A percentile compares a stretch with the other conserved stretches of the same genome.
Evolutionary conservation across 2,888 invertebrate species (phyloP).

Genomic region (Anticlea derivata): DNA sequence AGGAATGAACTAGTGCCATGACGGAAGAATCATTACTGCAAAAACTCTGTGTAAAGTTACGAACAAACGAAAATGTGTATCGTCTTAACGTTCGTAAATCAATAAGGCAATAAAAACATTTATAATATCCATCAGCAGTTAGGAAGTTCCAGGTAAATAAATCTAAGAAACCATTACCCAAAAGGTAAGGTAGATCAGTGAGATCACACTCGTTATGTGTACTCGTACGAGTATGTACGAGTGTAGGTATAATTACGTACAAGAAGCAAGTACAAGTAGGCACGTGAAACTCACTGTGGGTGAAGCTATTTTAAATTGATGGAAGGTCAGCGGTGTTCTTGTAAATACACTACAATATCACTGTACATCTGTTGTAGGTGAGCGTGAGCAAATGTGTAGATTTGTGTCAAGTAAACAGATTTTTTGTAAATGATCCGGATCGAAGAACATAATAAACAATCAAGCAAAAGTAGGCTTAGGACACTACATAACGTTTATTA

Average conservation of each 20-base stretch:
- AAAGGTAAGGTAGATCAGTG: slow-evolving; percentile 29
- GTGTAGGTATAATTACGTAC: no score
- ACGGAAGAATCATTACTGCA: no score
- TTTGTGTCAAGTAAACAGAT: slow-evolving; percentile 11
- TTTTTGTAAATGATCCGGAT: neutral
- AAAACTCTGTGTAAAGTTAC: no score
- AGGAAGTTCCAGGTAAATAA: slow-evolving; percentile 29
- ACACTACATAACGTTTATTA: no score
- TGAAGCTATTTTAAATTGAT: slow-evolving; percentile 74
- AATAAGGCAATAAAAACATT: slow-evolving; percentile 32
- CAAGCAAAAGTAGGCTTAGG: no score
- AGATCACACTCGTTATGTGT: slow-evolving; percentile 1
- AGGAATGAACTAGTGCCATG: no score
- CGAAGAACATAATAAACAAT: slow-evolving; percentile 1
- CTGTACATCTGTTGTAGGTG: slow-evolving; percentile 11
- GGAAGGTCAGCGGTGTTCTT: slow-evolving; percentile 62
- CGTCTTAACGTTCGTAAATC: slow-evolving; percentile 18
- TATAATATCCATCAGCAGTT: slow-evolving; percentile 30
- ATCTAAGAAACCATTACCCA: slow-evolving; percentile 15
- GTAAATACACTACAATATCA: slow-evolving; percentile 26
- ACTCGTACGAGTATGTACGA: neutral
- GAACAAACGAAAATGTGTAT: no score
- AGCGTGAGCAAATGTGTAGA: slow-evolving; percentile 4
- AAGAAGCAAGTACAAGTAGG: neutral
- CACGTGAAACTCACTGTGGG: slow-evolving; percentile 13